A percentile compares a stretch with the other conserved stretches of the same genome.
Conservation (phyloP, 23 tunicate species). For the Trididemnum clinides region DNA sequence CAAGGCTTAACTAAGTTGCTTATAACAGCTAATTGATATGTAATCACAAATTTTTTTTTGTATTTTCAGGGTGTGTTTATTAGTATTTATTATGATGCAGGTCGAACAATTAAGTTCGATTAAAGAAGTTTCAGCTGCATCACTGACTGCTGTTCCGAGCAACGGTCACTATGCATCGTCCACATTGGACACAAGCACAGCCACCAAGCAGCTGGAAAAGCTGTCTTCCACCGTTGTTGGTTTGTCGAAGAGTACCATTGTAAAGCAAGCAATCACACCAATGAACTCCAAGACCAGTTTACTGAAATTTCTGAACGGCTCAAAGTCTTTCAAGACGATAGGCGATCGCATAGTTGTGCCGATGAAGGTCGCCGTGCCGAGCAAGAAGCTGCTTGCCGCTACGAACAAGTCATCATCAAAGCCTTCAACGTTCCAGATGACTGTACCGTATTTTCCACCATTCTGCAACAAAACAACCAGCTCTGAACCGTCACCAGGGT, state of each 20-base stretch:
- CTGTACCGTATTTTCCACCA: not conserved
- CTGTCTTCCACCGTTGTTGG: not conserved
- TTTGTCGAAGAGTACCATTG: not conserved
- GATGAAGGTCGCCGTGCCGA: constrained; percentile 30
- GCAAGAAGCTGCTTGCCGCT: not conserved
- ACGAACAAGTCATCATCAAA: not conserved
- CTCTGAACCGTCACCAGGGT: too few relatives aligned
- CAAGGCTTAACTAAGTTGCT: too few relatives aligned
- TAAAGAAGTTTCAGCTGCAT: not conserved
- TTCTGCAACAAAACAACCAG: not conserved
- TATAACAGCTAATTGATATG: too few relatives aligned
- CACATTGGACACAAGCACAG: not conserved
- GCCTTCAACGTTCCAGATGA: not conserved
- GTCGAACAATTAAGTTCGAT: not conserved
- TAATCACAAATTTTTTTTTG: not conserved
- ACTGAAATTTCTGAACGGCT: not conserved
- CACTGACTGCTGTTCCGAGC: not conserved
- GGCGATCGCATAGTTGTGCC: constrained; percentile 72
- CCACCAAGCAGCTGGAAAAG: not conserved
- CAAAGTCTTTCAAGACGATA: constrained; percentile 49
- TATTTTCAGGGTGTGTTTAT: not conserved
- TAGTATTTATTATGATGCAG: not conserved
- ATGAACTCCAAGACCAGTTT: not conserved
- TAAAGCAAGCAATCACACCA: constrained; percentile 29
- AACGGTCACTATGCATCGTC: not conserved